Evolutionary conservation across 1,140 invertebrate species (phyloP).

Genomic region (Brachionus sp.): DNA sequence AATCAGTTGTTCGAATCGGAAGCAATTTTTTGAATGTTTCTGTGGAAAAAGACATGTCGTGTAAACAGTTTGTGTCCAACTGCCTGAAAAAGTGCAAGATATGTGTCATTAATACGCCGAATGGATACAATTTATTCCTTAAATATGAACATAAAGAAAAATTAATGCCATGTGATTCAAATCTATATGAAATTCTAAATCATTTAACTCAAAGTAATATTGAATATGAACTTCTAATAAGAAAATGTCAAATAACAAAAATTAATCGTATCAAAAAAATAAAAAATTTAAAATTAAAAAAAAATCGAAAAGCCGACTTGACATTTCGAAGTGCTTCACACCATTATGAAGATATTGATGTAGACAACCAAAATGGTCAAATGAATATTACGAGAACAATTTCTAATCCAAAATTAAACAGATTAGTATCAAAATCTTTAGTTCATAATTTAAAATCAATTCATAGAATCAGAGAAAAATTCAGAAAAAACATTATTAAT

Average conservation of each 20-base stretch:
- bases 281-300: neutral
- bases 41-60: neutral
- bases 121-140: neutral
- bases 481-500: neutral
- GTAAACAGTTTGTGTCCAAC: neutral
- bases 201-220: neutral
- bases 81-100: constrained; percentile 14
- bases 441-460: neutral
- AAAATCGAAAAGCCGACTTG: neutral
- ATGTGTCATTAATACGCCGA: neutral
- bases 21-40: neutral
- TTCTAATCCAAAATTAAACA: neutral
- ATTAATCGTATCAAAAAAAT: neutral
- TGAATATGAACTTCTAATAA: neutral
- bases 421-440: neutral
- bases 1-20: neutral
- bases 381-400: constrained; percentile 2
- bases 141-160: neutral
- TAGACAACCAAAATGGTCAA: neutral
- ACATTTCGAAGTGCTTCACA: neutral
- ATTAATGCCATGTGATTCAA: neutral
- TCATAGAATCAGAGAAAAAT: neutral
- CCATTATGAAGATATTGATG: constrained; percentile 1
- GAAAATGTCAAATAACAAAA: neutral
- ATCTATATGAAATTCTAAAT: neutral